Percentiles rank a stretch among this genome's conserved stretches.
These are phyloP conservation scores for Helicoverpa assulta DNA, from an alignment of 2,888 invertebrate genomes.

Conservation along the genomic window DNA sequence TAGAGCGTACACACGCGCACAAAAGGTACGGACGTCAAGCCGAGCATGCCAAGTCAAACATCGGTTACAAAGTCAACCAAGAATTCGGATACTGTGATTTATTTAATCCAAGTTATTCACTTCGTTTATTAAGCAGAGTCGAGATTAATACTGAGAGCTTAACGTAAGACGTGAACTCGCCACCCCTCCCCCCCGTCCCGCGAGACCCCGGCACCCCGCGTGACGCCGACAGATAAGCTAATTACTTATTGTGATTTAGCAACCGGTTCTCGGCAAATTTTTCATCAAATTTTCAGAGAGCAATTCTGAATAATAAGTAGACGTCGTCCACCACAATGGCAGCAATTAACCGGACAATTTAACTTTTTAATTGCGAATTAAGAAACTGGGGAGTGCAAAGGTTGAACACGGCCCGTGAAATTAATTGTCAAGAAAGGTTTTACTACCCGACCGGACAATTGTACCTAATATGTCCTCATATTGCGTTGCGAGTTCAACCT, in stretches of 20 bases:
- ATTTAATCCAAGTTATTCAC: constrained; percentile 79
- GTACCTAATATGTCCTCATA: constrained; percentile 37
- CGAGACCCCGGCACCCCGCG: constrained; percentile 68
- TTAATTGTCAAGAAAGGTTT: constrained; percentile 77
- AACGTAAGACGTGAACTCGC: constrained; percentile 78
- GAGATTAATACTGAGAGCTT: constrained; percentile 83
- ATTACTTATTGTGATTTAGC: constrained; percentile 86
- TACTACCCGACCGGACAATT: constrained; percentile 39
- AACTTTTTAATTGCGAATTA: constrained; percentile 88
- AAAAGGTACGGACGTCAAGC: constrained; percentile 21
- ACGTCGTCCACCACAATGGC: constrained; percentile 84
- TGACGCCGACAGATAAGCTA: constrained; percentile 87
- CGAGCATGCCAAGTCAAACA: constrained; percentile 52
- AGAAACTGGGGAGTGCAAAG: constrained; percentile 84
- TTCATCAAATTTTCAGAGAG: constrained; percentile 80
- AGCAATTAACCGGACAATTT: constrained; percentile 88
- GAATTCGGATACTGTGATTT: constrained; percentile 75
- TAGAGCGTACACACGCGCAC: constrained; percentile 2
- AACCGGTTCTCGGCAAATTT: constrained; percentile 80
- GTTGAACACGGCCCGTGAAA: constrained; percentile 78
- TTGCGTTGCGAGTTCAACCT: constrained; percentile 13
- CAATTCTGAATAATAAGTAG: constrained; percentile 83
- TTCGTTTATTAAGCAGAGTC: constrained; percentile 83
- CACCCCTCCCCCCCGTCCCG: constrained; percentile 56
- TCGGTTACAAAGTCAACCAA: constrained; percentile 69